phyloP scores from a whole-genome alignment of 2,797 vertebrate genomes.

The Gambusia yucatana region DNA sequence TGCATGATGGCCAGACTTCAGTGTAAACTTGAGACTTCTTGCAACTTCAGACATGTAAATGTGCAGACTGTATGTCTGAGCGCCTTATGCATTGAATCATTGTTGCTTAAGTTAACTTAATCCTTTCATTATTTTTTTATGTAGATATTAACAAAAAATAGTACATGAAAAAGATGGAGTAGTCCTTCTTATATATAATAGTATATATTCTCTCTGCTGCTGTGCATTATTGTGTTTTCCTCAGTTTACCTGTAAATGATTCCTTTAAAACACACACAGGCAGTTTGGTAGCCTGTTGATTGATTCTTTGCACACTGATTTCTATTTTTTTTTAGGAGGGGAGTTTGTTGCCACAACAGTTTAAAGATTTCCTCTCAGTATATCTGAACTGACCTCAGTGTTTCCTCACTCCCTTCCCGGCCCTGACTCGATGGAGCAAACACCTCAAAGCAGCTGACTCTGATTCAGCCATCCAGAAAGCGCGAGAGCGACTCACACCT shows the following conservation, averaged over 20 bases:
- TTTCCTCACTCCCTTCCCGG: constrained; percentile 14
- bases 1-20: neutral
- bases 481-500: constrained; percentile 37
- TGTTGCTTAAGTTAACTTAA: neutral
- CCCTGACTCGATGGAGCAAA: constrained; percentile 24
- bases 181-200: neutral
- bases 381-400: constrained; percentile 3
- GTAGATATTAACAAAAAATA: neutral
- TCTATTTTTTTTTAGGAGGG: neutral
- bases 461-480: constrained; percentile 45
- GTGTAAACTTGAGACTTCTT: neutral
- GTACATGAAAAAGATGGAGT: neutral
- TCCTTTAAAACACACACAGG: neutral
- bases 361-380: constrained; percentile 35
- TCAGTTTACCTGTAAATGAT: neutral
- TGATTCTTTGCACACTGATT: neutral
- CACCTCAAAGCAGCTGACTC: constrained; percentile 35
- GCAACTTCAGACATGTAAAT: neutral
- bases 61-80: neutral
- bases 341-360: constrained; percentile 17
- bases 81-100: neutral
- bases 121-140: neutral
- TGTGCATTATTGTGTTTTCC: neutral
- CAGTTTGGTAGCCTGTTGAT: constrained; percentile 1
- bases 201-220: neutral